These are phyloP conservation scores for Strigamia maritima DNA, from an alignment of 2,888 invertebrate species.

Conservation along the genomic window DNA sequence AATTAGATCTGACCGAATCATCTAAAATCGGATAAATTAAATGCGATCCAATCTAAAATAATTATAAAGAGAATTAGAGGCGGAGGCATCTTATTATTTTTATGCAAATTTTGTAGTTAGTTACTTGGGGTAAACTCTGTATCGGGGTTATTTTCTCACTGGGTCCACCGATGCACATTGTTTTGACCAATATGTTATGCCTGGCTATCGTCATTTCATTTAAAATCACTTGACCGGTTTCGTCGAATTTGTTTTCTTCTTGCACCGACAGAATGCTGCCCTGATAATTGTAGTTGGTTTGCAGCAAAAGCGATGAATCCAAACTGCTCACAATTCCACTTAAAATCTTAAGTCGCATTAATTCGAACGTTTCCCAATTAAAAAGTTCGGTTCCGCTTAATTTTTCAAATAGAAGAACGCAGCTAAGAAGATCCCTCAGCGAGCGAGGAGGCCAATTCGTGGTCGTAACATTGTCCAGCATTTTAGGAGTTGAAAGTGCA, in stretches of 20 bases:
- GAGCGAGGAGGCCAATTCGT: neutral
- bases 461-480: neutral
- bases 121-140: neutral
- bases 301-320: conserved; percentile 27
- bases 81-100: neutral
- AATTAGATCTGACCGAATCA: neutral
- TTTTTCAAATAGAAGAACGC: neutral
- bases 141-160: conserved; percentile 9
- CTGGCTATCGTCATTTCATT: conserved; percentile 4
- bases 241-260: neutral
- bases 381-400: neutral
- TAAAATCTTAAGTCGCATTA: neutral
- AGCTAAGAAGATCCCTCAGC: neutral
- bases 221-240: neutral
- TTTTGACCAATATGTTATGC: conserved; percentile 33
- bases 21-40: neutral
- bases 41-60: neutral
- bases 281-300: conserved; percentile 28
- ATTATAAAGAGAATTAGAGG: neutral
- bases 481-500: neutral
- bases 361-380: neutral
- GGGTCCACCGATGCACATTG: conserved; percentile 33
- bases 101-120: neutral
- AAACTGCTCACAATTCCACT: conserved; percentile 25
- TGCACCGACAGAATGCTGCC: conserved; percentile 3